Percentiles rank a stretch among this genome's conserved stretches.
Conservation (phyloP, 2,113 vertebrate genomes). For the Grallaria varia region DNA sequence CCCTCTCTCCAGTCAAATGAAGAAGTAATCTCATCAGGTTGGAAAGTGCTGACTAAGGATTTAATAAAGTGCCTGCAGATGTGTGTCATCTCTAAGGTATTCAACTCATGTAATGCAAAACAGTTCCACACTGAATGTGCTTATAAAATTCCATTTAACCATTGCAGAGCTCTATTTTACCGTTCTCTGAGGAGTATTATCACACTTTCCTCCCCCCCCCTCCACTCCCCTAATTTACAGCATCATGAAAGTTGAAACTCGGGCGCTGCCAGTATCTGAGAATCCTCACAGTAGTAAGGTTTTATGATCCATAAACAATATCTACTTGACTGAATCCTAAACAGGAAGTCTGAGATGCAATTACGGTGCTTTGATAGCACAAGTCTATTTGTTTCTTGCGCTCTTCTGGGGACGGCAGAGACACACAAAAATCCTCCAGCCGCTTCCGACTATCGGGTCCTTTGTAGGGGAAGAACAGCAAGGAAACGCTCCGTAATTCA, state of each 20-base stretch:
- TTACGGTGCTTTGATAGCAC: slow-evolving; percentile 3
- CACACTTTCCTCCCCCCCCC: slow-evolving; percentile 20
- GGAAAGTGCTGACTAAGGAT: slow-evolving; percentile 90
- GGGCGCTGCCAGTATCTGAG: slow-evolving; percentile 58
- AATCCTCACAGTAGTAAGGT: slow-evolving; percentile 73
- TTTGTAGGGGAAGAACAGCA: slow-evolving; percentile 3
- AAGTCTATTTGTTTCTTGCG: slow-evolving; percentile 32
- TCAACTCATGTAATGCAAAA: slow-evolving; percentile 95
- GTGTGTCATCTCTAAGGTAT: slow-evolving; percentile 92
- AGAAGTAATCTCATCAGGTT: slow-evolving; percentile 92
- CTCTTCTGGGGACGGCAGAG: slow-evolving; percentile 5
- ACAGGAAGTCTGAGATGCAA: slow-evolving; percentile 68
- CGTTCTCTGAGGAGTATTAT: slow-evolving; percentile 76
- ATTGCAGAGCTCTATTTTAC: slow-evolving; percentile 73
- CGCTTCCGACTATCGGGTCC: neutral
- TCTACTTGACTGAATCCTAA: slow-evolving; percentile 72
- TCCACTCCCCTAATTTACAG: slow-evolving; percentile 76
- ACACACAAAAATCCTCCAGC: neutral
- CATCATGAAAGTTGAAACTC: slow-evolving; percentile 74
- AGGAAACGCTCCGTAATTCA: neutral
- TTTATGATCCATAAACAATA: slow-evolving; percentile 81
- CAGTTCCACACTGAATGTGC: slow-evolving; percentile 79
- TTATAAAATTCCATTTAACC: slow-evolving; percentile 85
- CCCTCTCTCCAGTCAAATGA: slow-evolving; percentile 87
- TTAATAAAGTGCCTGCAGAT: slow-evolving; percentile 92